Evolutionary conservation across 2,113 vertebrate genomes (phyloP), one percentile per base, ranked within the genome.

Genomic region (Centropristis striata): DNA sequence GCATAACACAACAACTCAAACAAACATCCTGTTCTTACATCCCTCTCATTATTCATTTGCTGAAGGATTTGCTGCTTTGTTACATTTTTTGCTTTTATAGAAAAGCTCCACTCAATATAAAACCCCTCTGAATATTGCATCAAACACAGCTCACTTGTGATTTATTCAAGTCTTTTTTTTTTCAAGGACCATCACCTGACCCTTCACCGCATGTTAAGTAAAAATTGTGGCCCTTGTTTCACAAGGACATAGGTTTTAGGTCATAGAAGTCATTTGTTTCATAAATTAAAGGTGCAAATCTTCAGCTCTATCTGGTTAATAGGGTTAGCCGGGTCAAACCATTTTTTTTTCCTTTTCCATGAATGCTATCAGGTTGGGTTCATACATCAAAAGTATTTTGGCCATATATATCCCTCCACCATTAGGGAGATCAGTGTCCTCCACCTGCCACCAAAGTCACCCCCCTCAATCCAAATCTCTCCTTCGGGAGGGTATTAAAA

Each of bases 401-500:
- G 93, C 89, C 92, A 87, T 93, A 95, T 93, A 95, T 93, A 76
- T 81, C 65, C 71, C n/a, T 92, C 90, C 92, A 92, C 94, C 88
- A 88, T 95, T 93, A 92, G 93, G 93, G 93, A 92, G 92, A 93
- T 80, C 94, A 84, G 91, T 92, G 92, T 95, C 94, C 95, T 96
- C 92, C 83, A 96, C 95, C 94, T 96, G 94, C 94, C 91, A 92
- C 86, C 92, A 95, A 95, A 93, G 89, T 96, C 81, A 11, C 89
- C 74, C 95, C 88, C 85, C 72, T 27, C 88, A 84, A 77, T 90
- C 86, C 84, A 91, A 92, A 93, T 94, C 91, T 93, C 69, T 91
- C 92, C 88, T 85, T 15, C 86, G 95, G 90, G 71, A 95, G 90
- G 83, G 92, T 95, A 94, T 96, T 96, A 96, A 96, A 96, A 95